Base-by-base conservation (phyloP, 2,113 vertebrate species). In the Haliaeetus leucogaster region DNA sequence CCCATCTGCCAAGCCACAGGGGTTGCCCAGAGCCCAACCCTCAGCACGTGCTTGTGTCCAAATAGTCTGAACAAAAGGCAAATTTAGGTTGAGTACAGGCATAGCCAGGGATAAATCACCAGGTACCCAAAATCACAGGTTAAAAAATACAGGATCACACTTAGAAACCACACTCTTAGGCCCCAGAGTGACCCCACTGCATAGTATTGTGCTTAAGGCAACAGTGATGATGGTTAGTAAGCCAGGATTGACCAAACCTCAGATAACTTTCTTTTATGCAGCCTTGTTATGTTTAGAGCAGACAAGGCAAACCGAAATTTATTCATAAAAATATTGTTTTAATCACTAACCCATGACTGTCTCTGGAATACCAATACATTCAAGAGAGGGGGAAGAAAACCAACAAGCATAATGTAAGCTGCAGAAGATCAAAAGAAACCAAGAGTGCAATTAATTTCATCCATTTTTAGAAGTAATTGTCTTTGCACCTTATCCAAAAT, bases 401-500 rank as follows among this genome's bases (percentile, higher is more conserved):
- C 91, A 95, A 90, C 52, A 80, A 84, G 78, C 86, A 63, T 89
- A 95, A 95, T 78, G 70, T 89, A 92, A 95, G 76, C 89, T 78
- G 42, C 62, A 81, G 66, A 96, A 96, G 91, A 96, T 97, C 96
- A 97, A 97, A 97, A 91, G 95, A 81, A 97, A 97, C 58, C 40
- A 90, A 94, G 81, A 90, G 87, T 40, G 83, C 95, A 96, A 97
- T 97, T 97, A 97, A 97, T 97, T 97, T 92, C 62, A 86, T 92
- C 92, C 92, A 92, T 94, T 94, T 96, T 96, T 95, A 95, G 92
- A 97, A 95, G 88, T 97, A 96, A 95, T 95, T 95, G 95, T 95
- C 86, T 96, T 96, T 96, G 89, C 90, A 97, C 85, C 92, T 97
- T 96, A 97, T 84, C 92, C 89, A 97, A 96, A 95, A 96, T 95